Conservation (phyloP, 2,113 vertebrate species). For the Pollachius pollachius region DNA sequence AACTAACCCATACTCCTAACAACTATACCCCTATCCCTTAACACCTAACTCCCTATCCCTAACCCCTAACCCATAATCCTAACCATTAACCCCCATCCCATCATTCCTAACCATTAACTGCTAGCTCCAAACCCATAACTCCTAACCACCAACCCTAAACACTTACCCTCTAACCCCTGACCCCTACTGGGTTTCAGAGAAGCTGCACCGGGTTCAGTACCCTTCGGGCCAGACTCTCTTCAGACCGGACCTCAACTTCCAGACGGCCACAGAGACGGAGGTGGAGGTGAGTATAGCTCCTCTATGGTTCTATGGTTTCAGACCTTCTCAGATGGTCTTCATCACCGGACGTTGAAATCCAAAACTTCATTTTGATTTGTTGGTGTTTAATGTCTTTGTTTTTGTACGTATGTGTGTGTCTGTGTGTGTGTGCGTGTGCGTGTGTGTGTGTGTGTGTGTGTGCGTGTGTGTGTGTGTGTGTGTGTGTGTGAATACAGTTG, state of each 20-base stretch:
- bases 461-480: not conserved
- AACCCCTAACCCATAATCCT: no score
- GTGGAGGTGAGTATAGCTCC: slow-evolving; percentile 76
- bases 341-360: not conserved
- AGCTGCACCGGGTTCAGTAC: slow-evolving; percentile 83
- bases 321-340: not conserved
- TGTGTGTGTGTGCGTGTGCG: not conserved
- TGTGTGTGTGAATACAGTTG: slow-evolving; percentile 60
- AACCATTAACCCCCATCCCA: no score
- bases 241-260: slow-evolving; percentile 87
- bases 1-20: no score
- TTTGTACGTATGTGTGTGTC: not conserved
- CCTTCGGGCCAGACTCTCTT: slow-evolving; percentile 62
- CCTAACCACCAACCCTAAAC: no score
- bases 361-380: not conserved
- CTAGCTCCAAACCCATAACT: no score
- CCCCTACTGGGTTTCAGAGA: slow-evolving; percentile 72
- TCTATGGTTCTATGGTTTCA: not conserved
- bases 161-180: no score
- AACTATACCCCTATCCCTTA: no score
- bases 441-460: slow-evolving; percentile 5
- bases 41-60: no score
- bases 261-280: slow-evolving; percentile 80
- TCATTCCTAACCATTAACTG: no score
- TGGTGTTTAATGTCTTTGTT: not conserved